Conservation (phyloP, 2,113 vertebrate genomes). For the Dicentrarchus labrax region DNA sequence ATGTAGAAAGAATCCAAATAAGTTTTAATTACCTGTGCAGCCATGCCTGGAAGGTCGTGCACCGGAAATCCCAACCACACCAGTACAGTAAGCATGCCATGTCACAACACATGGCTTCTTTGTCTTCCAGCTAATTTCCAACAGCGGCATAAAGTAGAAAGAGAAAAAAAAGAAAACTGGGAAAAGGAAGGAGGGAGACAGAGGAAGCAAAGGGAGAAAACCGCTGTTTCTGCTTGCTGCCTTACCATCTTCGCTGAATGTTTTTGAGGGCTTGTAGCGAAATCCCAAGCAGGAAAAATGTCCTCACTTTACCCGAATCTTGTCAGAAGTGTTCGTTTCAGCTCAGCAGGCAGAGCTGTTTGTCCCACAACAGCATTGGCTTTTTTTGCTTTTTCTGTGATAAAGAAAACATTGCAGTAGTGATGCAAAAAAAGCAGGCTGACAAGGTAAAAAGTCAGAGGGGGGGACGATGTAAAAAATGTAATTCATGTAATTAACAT, state of each 20-base stretch:
- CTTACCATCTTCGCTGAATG: slow-evolving; percentile 38
- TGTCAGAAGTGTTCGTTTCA: slow-evolving; percentile 64
- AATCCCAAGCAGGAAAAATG: slow-evolving; percentile 41
- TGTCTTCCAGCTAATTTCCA: slow-evolving; percentile 79
- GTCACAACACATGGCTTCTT: slow-evolving; percentile 74
- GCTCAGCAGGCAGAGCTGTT: slow-evolving; percentile 61
- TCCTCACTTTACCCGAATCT: slow-evolving; percentile 59
- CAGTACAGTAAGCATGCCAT: slow-evolving; percentile 73
- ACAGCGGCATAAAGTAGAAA: slow-evolving; percentile 59
- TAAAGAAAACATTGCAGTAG: slow-evolving; percentile 55
- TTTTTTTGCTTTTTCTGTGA: slow-evolving; percentile 30
- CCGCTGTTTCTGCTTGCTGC: slow-evolving; percentile 33
- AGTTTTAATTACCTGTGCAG: slow-evolving; percentile 85
- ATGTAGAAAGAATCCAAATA: slow-evolving; percentile 76
- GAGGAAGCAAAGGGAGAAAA: slow-evolving; percentile 43
- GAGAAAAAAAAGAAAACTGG: background rate
- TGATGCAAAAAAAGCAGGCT: slow-evolving; percentile 32
- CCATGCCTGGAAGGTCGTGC: slow-evolving; percentile 77
- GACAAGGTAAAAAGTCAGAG: slow-evolving; percentile 32
- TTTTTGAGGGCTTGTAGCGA: slow-evolving; percentile 40
- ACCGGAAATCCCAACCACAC: slow-evolving; percentile 77
- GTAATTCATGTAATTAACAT: slow-evolving; percentile 37
- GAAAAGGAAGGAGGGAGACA: slow-evolving; percentile 19
- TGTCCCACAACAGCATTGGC: slow-evolving; percentile 51
- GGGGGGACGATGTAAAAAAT: background rate